phyloP scores from a whole-genome alignment of 2,113 vertebrate genomes.

The Lontra canadensis region DNA sequence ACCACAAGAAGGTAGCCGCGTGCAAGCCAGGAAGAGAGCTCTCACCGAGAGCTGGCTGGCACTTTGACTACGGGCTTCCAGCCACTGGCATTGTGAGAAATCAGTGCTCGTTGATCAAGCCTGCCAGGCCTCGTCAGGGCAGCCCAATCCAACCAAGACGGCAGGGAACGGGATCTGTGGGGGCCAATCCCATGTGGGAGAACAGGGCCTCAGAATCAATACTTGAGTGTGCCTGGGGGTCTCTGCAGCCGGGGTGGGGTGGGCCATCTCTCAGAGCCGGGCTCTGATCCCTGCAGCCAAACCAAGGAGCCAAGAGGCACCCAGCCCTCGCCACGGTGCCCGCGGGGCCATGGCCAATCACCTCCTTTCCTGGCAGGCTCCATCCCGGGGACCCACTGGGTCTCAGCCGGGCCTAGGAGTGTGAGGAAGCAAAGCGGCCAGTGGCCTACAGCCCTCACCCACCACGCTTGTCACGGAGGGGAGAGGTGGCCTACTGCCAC shows the following conservation, averaged over 20 bases:
- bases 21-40: not conserved
- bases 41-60: not conserved
- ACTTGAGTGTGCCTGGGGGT: not conserved
- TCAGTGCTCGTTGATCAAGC: not conserved
- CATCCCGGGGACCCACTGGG: not conserved
- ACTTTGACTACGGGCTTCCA: not conserved
- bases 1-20: no score
- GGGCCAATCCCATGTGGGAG: not conserved
- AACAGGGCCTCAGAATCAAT: not conserved
- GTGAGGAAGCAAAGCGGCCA: not conserved
- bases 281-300: not conserved
- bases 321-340: not conserved
- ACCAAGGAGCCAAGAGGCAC: not conserved
- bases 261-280: not conserved
- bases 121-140: not conserved
- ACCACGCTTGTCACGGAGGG: not conserved
- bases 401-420: not conserved
- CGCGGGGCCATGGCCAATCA: not conserved
- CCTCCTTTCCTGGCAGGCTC: not conserved
- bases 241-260: not conserved
- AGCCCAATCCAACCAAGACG: not conserved
- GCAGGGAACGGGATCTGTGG: no score
- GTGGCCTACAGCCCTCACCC: not conserved
- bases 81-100: not conserved
- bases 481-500: accelerated